Conservation (phyloP, 1,140 invertebrate genomes). For the Drosophila dunni region DNA sequence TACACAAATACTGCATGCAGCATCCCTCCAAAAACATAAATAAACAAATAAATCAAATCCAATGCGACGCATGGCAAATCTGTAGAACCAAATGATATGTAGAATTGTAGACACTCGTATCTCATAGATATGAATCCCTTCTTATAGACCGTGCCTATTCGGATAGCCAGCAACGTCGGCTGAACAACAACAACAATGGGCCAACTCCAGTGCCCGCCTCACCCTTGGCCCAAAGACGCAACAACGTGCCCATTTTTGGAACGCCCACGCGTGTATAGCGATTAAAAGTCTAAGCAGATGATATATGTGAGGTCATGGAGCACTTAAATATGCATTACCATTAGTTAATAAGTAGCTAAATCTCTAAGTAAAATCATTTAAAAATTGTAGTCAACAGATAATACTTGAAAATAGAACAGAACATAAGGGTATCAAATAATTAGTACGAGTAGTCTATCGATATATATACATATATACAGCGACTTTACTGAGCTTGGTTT, state of each 20-base stretch:
- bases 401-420: conserved; percentile 29
- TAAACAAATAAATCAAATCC: conserved; percentile 4
- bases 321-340: conserved; percentile 61
- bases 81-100: conserved; percentile 29
- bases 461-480: conserved; percentile 5
- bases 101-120: conserved; percentile 24
- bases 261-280: conserved; percentile 80
- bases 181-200: conserved; percentile 76
- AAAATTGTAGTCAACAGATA: conserved; percentile 35
- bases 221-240: conserved; percentile 67
- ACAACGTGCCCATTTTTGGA: conserved; percentile 67
- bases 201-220: conserved; percentile 66
- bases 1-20: conserved; percentile 54
- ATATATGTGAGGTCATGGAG: conserved; percentile 23
- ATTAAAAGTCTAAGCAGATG: conserved; percentile 71
- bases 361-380: conserved; percentile 50
- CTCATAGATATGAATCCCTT: conserved; percentile 37
- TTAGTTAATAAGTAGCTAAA: conserved; percentile 48
- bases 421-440: conserved; percentile 18
- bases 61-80: conserved; percentile 60
- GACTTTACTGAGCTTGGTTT: conserved; percentile 24
- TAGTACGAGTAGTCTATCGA: conserved; percentile 4
- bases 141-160: conserved; percentile 80
- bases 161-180: conserved; percentile 77
- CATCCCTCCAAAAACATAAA: conserved; percentile 15